These are phyloP conservation scores for Cettia cetti DNA, from an alignment of 2,113 vertebrate species.

Conservation along the genomic window DNA sequence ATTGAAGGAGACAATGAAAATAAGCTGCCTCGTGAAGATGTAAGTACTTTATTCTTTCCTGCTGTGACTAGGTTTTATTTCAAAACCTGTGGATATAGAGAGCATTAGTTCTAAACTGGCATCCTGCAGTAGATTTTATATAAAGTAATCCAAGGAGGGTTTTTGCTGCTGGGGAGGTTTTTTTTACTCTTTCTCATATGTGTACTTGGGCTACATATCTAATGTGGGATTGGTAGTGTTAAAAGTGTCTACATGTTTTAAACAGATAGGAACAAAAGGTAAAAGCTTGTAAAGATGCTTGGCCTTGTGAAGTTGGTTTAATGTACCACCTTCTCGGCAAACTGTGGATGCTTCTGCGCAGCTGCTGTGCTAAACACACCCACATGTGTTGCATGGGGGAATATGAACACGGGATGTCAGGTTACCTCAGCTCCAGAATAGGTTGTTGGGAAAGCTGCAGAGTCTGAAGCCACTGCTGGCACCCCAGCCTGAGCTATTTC, in stretches of 20 bases:
- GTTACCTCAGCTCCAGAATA: neutral
- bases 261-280: neutral
- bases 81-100: neutral
- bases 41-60: conserved; percentile 58
- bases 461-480: neutral
- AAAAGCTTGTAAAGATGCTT: neutral
- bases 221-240: neutral
- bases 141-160: neutral
- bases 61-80: neutral
- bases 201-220: neutral
- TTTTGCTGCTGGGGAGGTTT: neutral
- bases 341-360: fast-evolving
- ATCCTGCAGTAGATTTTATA: neutral
- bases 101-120: neutral
- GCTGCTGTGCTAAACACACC: neutral
- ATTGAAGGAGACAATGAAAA: conserved; percentile 87
- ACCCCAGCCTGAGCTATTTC: neutral
- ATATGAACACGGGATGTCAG: fast-evolving
- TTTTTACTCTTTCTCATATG: fast-evolving
- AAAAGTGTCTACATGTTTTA: neutral
- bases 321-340: neutral
- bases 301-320: neutral
- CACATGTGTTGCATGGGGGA: neutral
- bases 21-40: conserved; percentile 82
- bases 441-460: neutral